These are phyloP conservation scores for Coenonympha arcania DNA, from an alignment of 2,888 invertebrate genomes.

Conservation along the genomic window DNA sequence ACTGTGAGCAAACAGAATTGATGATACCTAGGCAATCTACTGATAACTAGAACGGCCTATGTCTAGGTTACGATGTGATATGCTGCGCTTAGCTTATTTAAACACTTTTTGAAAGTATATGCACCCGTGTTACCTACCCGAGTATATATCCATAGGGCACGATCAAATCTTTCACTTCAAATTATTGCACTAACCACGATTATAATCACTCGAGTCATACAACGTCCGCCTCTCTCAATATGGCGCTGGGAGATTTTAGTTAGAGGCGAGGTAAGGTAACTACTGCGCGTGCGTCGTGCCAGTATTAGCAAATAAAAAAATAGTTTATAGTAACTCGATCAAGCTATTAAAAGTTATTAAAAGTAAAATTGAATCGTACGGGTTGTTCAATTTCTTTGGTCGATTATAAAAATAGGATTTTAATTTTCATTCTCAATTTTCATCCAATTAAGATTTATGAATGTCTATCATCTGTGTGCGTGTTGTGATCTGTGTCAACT, in stretches of 20 bases:
- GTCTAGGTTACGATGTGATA: slow-evolving; percentile 75
- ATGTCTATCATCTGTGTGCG: slow-evolving; percentile 45
- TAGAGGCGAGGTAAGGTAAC: slow-evolving; percentile 53
- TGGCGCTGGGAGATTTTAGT: slow-evolving; percentile 79
- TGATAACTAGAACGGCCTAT: slow-evolving; percentile 77
- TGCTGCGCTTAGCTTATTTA: slow-evolving; percentile 46
- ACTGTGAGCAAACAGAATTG: slow-evolving; percentile 76
- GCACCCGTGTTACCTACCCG: slow-evolving; percentile 69
- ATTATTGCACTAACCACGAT: slow-evolving; percentile 73
- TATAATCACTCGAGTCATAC: slow-evolving; percentile 74
- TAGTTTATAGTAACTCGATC: slow-evolving; percentile 43
- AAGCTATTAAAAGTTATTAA: slow-evolving; percentile 37
- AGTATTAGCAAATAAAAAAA: slow-evolving; percentile 61
- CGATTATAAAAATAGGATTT: slow-evolving; percentile 42
- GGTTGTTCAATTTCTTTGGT: slow-evolving; percentile 14
- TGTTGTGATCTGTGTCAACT: neutral
- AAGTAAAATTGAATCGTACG: slow-evolving; percentile 34
- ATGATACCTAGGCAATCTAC: slow-evolving; percentile 75
- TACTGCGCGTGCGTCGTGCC: slow-evolving; percentile 73
- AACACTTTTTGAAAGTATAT: slow-evolving; percentile 48
- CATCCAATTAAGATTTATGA: slow-evolving; percentile 32
- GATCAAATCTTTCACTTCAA: slow-evolving; percentile 72
- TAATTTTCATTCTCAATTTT: slow-evolving; percentile 61
- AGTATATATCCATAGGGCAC: slow-evolving; percentile 76
- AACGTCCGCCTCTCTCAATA: slow-evolving; percentile 84